These are phyloP conservation scores for Metacarcinus magister DNA, from an alignment of 2,888 invertebrate species.

Conservation along the genomic window DNA sequence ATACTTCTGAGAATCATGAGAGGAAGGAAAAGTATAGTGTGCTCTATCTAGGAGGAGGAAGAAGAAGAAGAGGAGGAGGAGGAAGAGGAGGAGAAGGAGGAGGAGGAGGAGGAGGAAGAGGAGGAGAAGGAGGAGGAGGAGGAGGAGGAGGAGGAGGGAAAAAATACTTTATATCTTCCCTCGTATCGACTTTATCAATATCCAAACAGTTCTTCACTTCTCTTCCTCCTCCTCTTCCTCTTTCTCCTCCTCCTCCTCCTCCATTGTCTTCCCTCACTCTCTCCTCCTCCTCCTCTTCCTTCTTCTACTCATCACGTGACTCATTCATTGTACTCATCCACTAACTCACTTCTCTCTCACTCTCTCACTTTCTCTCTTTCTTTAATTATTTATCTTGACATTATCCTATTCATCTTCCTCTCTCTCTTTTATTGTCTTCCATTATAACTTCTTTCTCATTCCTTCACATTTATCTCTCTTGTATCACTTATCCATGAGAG, in stretches of 20 bases:
- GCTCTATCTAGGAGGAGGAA: not conserved
- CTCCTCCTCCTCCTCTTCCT: not conserved
- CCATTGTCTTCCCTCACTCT: not conserved
- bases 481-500: not conserved
- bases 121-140: not conserved
- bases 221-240: slow-evolving; percentile 2
- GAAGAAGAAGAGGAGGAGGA: not conserved
- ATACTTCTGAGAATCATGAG: not conserved
- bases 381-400: not conserved
- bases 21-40: not conserved
- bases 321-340: no score
- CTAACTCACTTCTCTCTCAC: not conserved
- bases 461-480: not conserved
- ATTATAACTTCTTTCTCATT: not conserved
- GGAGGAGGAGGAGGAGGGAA: not conserved
- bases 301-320: not conserved
- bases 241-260: slow-evolving; percentile 26
- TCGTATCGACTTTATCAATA: slow-evolving; percentile 41
- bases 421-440: not conserved
- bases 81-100: not conserved
- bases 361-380: no score
- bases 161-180: not conserved
- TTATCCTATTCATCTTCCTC: no score
- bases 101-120: not conserved
- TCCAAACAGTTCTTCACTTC: not conserved